These are phyloP conservation scores for Alcis repandata DNA, from an alignment of 2,888 invertebrate species.

Conservation along the genomic window DNA sequence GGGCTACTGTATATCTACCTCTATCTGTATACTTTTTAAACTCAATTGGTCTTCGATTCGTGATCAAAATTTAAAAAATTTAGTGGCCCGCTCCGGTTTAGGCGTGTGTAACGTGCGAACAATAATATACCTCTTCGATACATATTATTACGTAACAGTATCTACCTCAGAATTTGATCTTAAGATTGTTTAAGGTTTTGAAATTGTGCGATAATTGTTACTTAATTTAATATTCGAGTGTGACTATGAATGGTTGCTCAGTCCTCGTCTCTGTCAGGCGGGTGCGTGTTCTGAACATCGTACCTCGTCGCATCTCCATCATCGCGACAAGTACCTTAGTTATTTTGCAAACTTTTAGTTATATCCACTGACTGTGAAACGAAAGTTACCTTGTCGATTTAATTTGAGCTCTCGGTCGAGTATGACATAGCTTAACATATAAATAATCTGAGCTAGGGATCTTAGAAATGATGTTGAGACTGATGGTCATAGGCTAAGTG, in stretches of 20 bases:
- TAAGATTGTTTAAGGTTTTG: constrained; percentile 82
- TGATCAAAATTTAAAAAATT: constrained; percentile 34
- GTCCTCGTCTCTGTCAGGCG: constrained; percentile 73
- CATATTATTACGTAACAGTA: constrained; percentile 84
- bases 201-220: constrained; percentile 84
- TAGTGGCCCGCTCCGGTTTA: constrained; percentile 58
- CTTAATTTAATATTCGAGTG: constrained; percentile 81
- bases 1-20: constrained; percentile 59
- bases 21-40: constrained; percentile 46
- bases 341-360: constrained; percentile 66
- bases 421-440: constrained; percentile 76
- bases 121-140: constrained; percentile 82
- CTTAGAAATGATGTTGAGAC: constrained; percentile 82
- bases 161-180: constrained; percentile 86
- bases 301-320: constrained; percentile 70
- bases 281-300: constrained; percentile 76
- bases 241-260: constrained; percentile 81
- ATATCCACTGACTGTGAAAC: constrained; percentile 80
- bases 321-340: constrained; percentile 68
- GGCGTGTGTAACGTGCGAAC: constrained; percentile 72
- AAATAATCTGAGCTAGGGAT: constrained; percentile 78
- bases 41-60: constrained; percentile 43
- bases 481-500: constrained; percentile 85
- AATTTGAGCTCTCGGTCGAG: constrained; percentile 77
- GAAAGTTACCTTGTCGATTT: constrained; percentile 81